Conservation (phyloP, 2,888 invertebrate species). For the Pseudococcus longispinus region DNA sequence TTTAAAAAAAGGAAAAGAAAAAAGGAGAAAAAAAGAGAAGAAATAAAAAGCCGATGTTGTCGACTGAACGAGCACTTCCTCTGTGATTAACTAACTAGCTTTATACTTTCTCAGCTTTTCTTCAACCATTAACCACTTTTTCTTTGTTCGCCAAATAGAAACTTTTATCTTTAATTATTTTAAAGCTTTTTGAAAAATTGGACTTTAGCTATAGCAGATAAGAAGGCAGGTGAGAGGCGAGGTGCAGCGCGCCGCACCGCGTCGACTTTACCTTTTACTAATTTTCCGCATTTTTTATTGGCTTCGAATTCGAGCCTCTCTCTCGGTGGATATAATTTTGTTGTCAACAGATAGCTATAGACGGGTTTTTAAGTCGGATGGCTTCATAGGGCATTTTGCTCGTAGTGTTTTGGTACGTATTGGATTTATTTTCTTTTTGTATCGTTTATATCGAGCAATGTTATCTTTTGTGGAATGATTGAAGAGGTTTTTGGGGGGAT, state of each 20-base stretch:
- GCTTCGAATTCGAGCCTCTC: background rate
- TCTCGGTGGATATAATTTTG: background rate
- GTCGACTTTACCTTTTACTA: slow-evolving; percentile 1
- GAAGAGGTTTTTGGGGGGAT: too few relatives aligned
- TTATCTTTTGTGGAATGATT: too few relatives aligned
- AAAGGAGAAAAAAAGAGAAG: slow-evolving; percentile 17
- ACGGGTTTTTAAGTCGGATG: background rate
- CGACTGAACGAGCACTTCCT: slow-evolving; percentile 42
- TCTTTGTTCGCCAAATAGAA: slow-evolving; percentile 38
- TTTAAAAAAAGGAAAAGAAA: slow-evolving; percentile 12
- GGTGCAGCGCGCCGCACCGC: background rate
- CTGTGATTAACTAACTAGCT: slow-evolving; percentile 46
- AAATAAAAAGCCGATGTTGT: slow-evolving; percentile 43
- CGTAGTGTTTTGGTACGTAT: background rate
- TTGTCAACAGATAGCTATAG: background rate
- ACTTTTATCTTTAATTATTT: slow-evolving; percentile 46
- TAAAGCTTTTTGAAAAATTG: slow-evolving; percentile 44
- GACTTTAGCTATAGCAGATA: background rate
- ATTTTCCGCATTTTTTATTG: slow-evolving; percentile 28
- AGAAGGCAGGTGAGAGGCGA: background rate
- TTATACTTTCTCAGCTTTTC: slow-evolving; percentile 46
- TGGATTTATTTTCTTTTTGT: background rate
- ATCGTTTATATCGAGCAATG: too few relatives aligned
- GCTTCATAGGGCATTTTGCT: background rate
- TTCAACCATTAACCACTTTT: slow-evolving; percentile 44